Percentiles rank a stretch among this genome's conserved stretches.
phyloP scores from a whole-genome alignment of 2,888 invertebrate species.

The Drosophila pseudotakahashii region DNA sequence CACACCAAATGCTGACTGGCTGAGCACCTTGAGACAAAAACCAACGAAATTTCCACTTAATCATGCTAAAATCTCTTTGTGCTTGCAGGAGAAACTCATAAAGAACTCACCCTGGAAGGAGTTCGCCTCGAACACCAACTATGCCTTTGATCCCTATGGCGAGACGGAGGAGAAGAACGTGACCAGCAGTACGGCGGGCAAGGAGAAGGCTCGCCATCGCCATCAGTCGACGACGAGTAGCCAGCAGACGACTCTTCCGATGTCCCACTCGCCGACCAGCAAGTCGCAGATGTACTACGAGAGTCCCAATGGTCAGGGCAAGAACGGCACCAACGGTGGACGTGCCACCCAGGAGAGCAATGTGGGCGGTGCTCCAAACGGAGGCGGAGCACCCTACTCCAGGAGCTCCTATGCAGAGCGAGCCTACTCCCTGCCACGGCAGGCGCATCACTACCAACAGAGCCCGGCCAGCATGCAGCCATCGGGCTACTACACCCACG shows the following conservation, averaged over 20 bases:
- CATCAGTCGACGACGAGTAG: conserved; percentile 77
- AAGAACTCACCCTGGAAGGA: conserved; percentile 95
- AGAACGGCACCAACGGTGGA: conserved; percentile 54
- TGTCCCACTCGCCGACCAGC: conserved; percentile 84
- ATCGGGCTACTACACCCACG: conserved; percentile 86
- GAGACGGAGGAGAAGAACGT: conserved; percentile 90
- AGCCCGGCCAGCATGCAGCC: conserved; percentile 79
- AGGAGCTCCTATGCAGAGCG: conserved; percentile 86
- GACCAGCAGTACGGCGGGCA: conserved; percentile 67
- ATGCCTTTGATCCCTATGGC: conserved; percentile 93
- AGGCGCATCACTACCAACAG: conserved; percentile 84
- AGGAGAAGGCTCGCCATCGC: conserved; percentile 80
- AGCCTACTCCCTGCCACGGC: conserved; percentile 90
- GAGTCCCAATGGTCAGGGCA: conserved; percentile 59
- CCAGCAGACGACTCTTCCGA: conserved; percentile 83
- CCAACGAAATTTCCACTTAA: conserved; percentile 5
- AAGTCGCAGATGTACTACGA: conserved; percentile 83
- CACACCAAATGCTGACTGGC: conserved; percentile 83
- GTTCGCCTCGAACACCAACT: conserved; percentile 92
- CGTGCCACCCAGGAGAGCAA: conserved; percentile 67
- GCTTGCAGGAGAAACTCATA: conserved; percentile 90
- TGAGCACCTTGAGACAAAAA: conserved; percentile 51
- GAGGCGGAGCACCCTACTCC: conserved; percentile 60
- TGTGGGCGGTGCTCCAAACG: conserved; percentile 18
- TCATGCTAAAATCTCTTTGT: conserved; percentile 17